These are phyloP conservation scores for Verasper variegatus DNA, from an alignment of 2,113 vertebrate genomes.

Conservation along the genomic window DNA sequence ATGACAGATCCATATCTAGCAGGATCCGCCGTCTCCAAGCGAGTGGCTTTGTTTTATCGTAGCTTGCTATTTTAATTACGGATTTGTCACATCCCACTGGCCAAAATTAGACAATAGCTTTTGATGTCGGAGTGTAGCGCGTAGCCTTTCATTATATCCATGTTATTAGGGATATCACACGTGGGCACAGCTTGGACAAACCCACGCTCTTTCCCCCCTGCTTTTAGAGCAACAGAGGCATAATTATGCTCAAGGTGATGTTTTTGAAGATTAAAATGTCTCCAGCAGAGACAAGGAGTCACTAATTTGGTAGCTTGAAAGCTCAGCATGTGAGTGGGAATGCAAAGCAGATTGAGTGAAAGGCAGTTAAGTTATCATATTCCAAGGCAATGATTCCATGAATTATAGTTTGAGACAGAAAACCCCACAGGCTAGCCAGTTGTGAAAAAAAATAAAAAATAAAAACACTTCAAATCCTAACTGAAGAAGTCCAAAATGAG, in stretches of 20 bases:
- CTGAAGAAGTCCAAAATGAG: slow-evolving; percentile 17
- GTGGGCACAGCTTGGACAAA: slow-evolving; percentile 35
- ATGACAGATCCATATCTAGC: slow-evolving; percentile 80
- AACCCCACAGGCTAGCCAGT: slow-evolving; percentile 4
- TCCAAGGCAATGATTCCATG: slow-evolving; percentile 47
- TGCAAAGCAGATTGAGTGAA: slow-evolving; percentile 59
- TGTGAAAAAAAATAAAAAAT: slow-evolving; percentile 32
- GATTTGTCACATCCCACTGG: slow-evolving; percentile 75
- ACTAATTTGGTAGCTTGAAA: slow-evolving; percentile 59
- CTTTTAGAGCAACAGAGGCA: slow-evolving; percentile 47
- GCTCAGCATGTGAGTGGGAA: slow-evolving; percentile 48
- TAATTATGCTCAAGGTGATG: slow-evolving; percentile 63
- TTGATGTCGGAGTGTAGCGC: slow-evolving; percentile 65
- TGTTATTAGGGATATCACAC: slow-evolving; percentile 68
- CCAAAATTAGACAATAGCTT: slow-evolving; percentile 75
- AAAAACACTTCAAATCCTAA: slow-evolving; percentile 48
- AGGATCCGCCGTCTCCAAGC: slow-evolving; percentile 69
- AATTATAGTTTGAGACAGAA: slow-evolving; percentile 53
- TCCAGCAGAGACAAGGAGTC: slow-evolving; percentile 54
- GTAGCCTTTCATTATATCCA: slow-evolving; percentile 62
- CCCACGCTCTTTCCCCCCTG: slow-evolving; percentile 32
- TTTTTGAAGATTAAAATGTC: slow-evolving; percentile 68
- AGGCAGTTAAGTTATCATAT: slow-evolving; percentile 43
- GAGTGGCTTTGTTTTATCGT: slow-evolving; percentile 81
- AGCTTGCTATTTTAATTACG: slow-evolving; percentile 80